phyloP scores from a whole-genome alignment of 2,113 vertebrate genomes.

The Danionella cerebrum region DNA sequence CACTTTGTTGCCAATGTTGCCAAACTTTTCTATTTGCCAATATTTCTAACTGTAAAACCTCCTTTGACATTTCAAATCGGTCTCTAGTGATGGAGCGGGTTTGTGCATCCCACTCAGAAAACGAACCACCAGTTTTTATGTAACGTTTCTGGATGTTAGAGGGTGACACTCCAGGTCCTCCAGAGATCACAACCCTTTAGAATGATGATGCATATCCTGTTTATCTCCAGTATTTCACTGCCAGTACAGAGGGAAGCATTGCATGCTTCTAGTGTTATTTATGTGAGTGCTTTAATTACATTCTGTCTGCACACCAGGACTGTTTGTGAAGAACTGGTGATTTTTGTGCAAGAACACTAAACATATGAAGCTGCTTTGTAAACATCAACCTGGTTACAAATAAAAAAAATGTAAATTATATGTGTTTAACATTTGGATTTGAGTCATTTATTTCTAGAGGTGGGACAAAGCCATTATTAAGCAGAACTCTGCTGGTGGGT shows the following conservation, averaged over 20 bases:
- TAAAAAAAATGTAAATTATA: slow-evolving; percentile 74
- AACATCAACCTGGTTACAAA: slow-evolving; percentile 89
- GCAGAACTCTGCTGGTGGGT: too few species aligned
- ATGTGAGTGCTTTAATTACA: slow-evolving; percentile 98
- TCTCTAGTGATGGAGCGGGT: too few species aligned
- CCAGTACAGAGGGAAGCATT: slow-evolving; percentile 81
- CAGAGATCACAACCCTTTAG: not conserved
- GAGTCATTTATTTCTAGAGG: not conserved
- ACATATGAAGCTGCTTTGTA: slow-evolving; percentile 83
- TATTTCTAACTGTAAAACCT: too few species aligned
- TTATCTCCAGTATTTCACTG: slow-evolving; percentile 88
- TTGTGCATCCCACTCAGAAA: too few species aligned
- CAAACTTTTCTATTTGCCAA: too few species aligned
- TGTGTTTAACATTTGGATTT: slow-evolving; percentile 24
- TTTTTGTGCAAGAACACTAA: slow-evolving; percentile 62
- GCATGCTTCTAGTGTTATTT: slow-evolving; percentile 94
- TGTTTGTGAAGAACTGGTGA: slow-evolving; percentile 77
- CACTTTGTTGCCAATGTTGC: too few species aligned
- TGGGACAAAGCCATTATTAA: too few species aligned
- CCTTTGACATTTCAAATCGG: too few species aligned
- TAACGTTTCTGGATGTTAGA: too few species aligned
- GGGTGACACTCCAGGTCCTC: too few species aligned
- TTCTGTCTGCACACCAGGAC: slow-evolving; percentile 78
- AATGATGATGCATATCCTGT: too few species aligned
- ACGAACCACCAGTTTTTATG: too few species aligned